Evolutionary conservation across 2,888 invertebrate genomes (phyloP).

Genomic region (Drosophila recens): DNA sequence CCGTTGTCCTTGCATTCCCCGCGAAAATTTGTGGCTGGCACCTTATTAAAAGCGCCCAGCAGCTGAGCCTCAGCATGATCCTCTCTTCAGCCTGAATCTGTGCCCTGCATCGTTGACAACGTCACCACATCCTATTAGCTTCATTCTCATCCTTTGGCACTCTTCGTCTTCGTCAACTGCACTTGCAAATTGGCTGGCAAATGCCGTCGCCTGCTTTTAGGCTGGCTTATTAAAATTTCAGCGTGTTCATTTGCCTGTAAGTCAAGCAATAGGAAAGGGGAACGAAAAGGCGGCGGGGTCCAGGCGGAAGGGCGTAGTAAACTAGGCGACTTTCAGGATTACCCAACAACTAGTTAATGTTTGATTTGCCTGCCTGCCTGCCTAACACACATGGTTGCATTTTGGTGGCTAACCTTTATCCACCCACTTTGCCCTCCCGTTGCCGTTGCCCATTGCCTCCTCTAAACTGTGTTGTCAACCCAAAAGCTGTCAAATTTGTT

Average conservation of each 20-base stretch:
- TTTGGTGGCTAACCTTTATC: conserved; percentile 37
- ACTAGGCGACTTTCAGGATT: conserved; percentile 57
- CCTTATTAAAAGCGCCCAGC: conserved; percentile 79
- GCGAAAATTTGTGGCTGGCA: conserved; percentile 75
- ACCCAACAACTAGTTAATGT: conserved; percentile 77
- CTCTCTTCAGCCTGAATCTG: conserved; percentile 15
- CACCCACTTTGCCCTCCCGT: background rate
- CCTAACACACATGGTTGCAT: conserved; percentile 67
- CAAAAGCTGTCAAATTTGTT: conserved; percentile 45
- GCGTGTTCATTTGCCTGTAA: conserved; percentile 77
- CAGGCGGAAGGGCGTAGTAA: conserved; percentile 14
- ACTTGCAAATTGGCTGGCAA: conserved; percentile 79
- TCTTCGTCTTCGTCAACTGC: conserved; percentile 65
- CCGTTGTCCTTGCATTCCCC: conserved; percentile 47
- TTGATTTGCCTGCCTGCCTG: conserved; percentile 57
- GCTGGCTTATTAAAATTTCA: conserved; percentile 80
- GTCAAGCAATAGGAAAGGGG: conserved; percentile 27
- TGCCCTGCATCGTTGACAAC: conserved; percentile 44
- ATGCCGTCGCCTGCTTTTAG: conserved; percentile 78
- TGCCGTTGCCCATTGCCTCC: background rate
- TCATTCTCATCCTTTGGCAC: conserved; percentile 42
- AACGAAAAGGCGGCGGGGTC: background rate
- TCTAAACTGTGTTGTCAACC: conserved; percentile 42
- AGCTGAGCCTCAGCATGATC: conserved; percentile 51
- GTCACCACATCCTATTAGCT: conserved; percentile 49